A percentile compares a stretch with the other conserved stretches of the same genome.
phyloP scores from a whole-genome alignment of 1,140 invertebrate species.

The Lordiphosa collinella region DNA sequence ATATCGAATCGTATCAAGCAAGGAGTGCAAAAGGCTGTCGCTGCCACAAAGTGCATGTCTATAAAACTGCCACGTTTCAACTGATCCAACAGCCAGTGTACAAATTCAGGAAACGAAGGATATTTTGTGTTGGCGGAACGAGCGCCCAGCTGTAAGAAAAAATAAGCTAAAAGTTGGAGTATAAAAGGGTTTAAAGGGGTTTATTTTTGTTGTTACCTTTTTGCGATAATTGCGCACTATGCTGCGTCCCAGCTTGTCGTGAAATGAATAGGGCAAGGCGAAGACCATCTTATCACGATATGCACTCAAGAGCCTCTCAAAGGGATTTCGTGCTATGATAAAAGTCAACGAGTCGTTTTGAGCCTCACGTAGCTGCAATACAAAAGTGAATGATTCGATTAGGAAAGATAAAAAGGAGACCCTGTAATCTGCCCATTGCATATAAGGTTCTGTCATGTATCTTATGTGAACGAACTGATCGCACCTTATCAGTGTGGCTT shows the following conservation, averaged over 20 bases:
- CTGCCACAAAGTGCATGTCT: constrained; percentile 96
- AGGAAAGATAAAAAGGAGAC: too few relatives aligned
- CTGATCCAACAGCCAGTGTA: constrained; percentile 87
- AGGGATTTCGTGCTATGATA: constrained; percentile 92
- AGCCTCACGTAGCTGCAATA: constrained; percentile 65
- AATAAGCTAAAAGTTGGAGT: background rate
- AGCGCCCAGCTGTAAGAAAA: constrained; percentile 22
- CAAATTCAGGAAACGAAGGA: constrained; percentile 89
- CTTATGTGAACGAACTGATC: too few relatives aligned
- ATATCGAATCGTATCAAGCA: constrained; percentile 93
- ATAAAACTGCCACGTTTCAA: constrained; percentile 83
- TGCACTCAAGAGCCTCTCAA: constrained; percentile 92
- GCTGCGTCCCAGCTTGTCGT: constrained; percentile 87
- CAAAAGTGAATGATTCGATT: constrained; percentile 7
- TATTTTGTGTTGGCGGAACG: constrained; percentile 81
- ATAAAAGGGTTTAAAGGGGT: too few relatives aligned
- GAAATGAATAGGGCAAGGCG: constrained; percentile 88
- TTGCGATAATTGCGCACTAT: constrained; percentile 87
- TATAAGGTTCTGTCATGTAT: too few relatives aligned
- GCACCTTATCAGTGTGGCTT: too few relatives aligned
- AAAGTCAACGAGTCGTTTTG: constrained; percentile 86
- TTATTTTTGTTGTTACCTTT: constrained; percentile 79
- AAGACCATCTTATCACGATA: constrained; percentile 94
- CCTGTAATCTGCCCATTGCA: too few relatives aligned
- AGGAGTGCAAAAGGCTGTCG: constrained; percentile 92